Percentiles rank a stretch among this genome's conserved stretches.
phyloP scores from a whole-genome alignment of 2,888 invertebrate genomes.

The Melanophora roralis region DNA sequence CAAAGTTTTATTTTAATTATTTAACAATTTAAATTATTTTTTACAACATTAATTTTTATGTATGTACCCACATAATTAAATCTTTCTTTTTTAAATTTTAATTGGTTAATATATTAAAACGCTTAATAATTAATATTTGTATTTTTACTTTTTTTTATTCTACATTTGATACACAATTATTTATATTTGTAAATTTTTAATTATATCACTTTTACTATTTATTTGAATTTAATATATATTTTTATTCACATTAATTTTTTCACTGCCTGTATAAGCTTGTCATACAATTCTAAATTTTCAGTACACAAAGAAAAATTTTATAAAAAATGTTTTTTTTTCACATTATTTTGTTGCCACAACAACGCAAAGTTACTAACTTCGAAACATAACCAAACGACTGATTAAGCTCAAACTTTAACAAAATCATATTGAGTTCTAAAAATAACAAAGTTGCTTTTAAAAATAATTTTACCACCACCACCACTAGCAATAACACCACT shows the following conservation, averaged over 20 bases:
- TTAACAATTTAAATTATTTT: neutral
- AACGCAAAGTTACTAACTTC: constrained; percentile 52
- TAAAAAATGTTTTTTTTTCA: neutral
- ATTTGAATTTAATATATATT: too few species aligned
- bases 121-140: too few species aligned
- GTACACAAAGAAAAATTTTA: neutral
- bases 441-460: constrained; percentile 54
- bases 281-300: constrained; percentile 12
- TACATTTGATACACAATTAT: too few species aligned
- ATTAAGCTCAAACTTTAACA: constrained; percentile 51
- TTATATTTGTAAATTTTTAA: too few species aligned
- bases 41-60: neutral
- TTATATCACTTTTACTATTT: neutral
- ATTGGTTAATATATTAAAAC: too few species aligned
- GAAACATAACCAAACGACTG: constrained; percentile 52
- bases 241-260: neutral
- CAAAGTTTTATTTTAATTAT: neutral
- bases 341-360: constrained; percentile 57
- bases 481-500: neutral
- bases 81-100: neutral
- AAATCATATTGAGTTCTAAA: constrained; percentile 53
- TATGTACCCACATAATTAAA: neutral
- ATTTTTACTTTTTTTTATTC: too few species aligned
- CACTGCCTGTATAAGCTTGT: neutral
- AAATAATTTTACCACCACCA: constrained; percentile 30